A percentile compares a stretch with the other conserved stretches of the same genome.
phyloP scores from a whole-genome alignment of 2,888 invertebrate species.

The Cheilosia vernalis region DNA sequence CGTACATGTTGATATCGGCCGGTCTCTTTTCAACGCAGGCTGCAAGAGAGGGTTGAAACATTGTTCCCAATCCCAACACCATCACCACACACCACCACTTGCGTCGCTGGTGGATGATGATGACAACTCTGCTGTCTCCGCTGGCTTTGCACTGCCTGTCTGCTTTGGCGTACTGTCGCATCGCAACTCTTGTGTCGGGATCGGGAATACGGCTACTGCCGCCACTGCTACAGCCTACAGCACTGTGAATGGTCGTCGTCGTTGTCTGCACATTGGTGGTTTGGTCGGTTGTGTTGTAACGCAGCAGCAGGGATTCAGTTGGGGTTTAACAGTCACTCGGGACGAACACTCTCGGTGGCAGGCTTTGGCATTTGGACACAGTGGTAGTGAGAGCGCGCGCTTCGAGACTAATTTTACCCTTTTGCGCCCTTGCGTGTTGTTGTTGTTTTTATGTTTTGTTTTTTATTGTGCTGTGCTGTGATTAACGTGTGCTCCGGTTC shows the following conservation, averaged over 20 bases:
- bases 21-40: constrained; percentile 37
- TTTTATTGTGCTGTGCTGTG: constrained; percentile 35
- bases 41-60: constrained; percentile 65
- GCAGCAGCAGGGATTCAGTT: constrained; percentile 83
- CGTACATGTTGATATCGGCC: constrained; percentile 30
- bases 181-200: constrained; percentile 66
- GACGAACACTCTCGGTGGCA: constrained; percentile 78
- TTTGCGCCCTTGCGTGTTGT: constrained; percentile 56
- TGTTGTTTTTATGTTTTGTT: constrained; percentile 42
- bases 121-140: constrained; percentile 66
- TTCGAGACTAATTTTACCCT: constrained; percentile 79
- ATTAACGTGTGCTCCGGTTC: constrained; percentile 54
- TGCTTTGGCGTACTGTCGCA: constrained; percentile 61
- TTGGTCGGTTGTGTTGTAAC: constrained; percentile 75
- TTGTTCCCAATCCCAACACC: constrained; percentile 78
- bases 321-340: constrained; percentile 84
- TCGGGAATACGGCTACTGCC: constrained; percentile 46
- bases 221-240: constrained; percentile 35
- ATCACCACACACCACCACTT: constrained; percentile 76
- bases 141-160: constrained; percentile 71
- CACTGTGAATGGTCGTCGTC: constrained; percentile 59
- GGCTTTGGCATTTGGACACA: constrained; percentile 70
- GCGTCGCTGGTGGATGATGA: constrained; percentile 37
- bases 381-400: constrained; percentile 71
- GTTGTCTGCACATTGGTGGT: constrained; percentile 73